Percentiles rank a stretch among this genome's conserved stretches.
Evolutionary conservation across 2,113 vertebrate genomes (phyloP).

Genomic region (Asarcornis scutulata): DNA sequence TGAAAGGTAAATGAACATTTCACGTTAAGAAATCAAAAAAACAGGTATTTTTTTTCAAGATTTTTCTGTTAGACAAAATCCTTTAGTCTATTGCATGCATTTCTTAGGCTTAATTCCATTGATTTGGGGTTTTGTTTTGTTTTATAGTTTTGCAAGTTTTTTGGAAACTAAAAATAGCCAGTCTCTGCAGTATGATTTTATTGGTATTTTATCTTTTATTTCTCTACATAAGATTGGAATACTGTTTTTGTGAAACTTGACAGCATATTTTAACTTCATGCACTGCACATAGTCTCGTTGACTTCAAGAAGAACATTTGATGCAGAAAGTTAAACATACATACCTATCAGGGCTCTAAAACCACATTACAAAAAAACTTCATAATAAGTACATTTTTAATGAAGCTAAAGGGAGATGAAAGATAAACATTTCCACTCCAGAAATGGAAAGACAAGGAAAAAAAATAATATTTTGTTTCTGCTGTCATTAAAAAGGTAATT

Average conservation of each 20-base stretch:
- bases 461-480: not conserved
- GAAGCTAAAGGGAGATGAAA: not conserved
- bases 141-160: not conserved
- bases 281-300: not conserved
- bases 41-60: not conserved
- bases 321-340: not conserved
- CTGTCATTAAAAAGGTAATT: not conserved
- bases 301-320: not conserved
- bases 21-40: not conserved
- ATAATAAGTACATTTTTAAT: not conserved
- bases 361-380: not conserved
- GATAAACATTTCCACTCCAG: not conserved
- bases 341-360: not conserved
- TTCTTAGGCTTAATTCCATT: not conserved
- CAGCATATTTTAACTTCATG: not conserved
- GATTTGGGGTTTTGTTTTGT: too few relatives aligned
- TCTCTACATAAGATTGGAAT: not conserved
- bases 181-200: not conserved
- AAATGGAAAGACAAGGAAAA: not conserved
- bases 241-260: not conserved
- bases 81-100: accelerated
- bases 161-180: not conserved
- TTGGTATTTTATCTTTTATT: not conserved
- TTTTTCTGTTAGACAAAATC: not conserved
- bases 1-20: not conserved